Percentiles rank a stretch among this genome's conserved stretches.
Conservation (phyloP, 2,888 invertebrate genomes). For the Brenthis daphne region DNA sequence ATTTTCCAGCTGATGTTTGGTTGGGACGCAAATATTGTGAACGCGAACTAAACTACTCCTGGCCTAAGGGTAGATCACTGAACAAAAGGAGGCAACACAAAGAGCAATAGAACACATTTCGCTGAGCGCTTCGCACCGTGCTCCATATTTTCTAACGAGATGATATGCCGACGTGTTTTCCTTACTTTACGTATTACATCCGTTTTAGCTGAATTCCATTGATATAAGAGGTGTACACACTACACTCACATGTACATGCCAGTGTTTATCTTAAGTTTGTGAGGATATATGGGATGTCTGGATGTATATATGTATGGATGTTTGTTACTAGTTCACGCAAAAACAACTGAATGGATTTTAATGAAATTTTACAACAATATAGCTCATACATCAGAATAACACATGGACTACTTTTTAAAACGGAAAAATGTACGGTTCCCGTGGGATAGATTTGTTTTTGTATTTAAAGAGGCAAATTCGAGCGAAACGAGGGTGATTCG, state of each 20-base stretch:
- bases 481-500: no score
- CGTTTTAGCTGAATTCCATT: conserved; percentile 30
- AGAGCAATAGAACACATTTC: conserved; percentile 77
- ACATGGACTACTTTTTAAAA: no score
- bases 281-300: no score
- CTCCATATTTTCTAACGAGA: conserved; percentile 78
- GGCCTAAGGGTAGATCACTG: conserved; percentile 63
- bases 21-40: conserved; percentile 42
- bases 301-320: no score
- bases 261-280: no score
- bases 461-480: no score
- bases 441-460: no score
- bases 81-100: conserved; percentile 75
- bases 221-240: neutral
- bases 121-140: conserved; percentile 69
- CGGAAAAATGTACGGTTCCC: no score
- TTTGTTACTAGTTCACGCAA: no score
- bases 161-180: conserved; percentile 69
- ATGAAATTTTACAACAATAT: no score
- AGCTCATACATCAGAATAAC: no score
- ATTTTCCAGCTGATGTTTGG: conserved; percentile 30
- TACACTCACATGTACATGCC: neutral
- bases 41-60: conserved; percentile 42
- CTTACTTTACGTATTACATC: conserved; percentile 33
- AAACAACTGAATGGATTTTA: no score